Evolutionary conservation across 1,140 invertebrate genomes (phyloP), one percentile per base, ranked within the genome.

Genomic region (Eubasilissa regina): DNA sequence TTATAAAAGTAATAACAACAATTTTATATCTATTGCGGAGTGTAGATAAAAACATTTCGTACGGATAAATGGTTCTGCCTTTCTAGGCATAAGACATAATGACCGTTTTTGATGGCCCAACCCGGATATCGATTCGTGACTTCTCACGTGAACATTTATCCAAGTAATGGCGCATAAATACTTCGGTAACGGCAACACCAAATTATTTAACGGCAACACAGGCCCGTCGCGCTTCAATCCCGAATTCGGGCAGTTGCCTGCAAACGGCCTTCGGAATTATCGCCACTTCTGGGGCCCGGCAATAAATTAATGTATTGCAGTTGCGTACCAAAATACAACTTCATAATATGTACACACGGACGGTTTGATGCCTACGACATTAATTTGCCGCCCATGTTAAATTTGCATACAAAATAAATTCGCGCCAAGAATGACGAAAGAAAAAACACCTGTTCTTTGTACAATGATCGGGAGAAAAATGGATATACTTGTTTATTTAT

Each of bases 141-240:
- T 9, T 17, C 53, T 62, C 35, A 25, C 58, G 13, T 62, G 25
- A 25, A 62, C 25, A 25, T 19, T 62, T 62, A 25, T 19, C 21
- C 19, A 13, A 21, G 58, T 62, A 62, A 62, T 62, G 58, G 21
- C 25, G 58, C 66, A 48, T 70, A 70, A 70, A 51, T 21, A 70
- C 25, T 19, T 70, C 47, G 51, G 19, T 70, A 70, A 70, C 66
- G 66, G 66, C 45, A 70, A 6, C 45, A 19, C 66, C 1, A 70
- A 70, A 70, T 70, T 70, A 70, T 70, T 70, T 70, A 70, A 70
- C 66, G 66, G 66, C 66, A 70, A 48, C 48, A 17, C 66, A 45
- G 66, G 62, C 21, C 15, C 44, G 25, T 0, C 48, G 51, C 66
- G 47, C 47, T 19, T 17, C 64, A 19, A 53, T 19, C 66, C 43